These are phyloP conservation scores for Amiota mariae DNA, from an alignment of 2,888 invertebrate species.

Conservation along the genomic window DNA sequence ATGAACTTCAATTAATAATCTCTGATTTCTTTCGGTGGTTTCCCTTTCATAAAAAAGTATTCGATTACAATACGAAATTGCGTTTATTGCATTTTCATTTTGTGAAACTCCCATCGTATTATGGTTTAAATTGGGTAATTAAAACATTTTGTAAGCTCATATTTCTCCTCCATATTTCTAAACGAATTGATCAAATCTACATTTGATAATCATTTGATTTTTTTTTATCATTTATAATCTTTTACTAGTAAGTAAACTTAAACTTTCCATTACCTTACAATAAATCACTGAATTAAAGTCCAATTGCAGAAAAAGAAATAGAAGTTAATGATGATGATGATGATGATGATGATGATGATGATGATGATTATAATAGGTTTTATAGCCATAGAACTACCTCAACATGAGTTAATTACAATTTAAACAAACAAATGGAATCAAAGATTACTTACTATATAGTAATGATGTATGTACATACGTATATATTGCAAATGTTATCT, in stretches of 20 bases:
- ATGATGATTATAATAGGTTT: not conserved
- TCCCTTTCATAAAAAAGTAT: too few species aligned
- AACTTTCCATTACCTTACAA: not conserved
- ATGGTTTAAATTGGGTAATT: too few species aligned
- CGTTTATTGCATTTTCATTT: too few species aligned
- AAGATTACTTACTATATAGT: not conserved
- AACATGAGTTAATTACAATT: slow-evolving; percentile 47
- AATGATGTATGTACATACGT: slow-evolving; percentile 8
- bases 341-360: not conserved
- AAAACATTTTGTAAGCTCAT: too few species aligned
- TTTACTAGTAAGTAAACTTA: not conserved
- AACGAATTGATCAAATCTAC: too few species aligned
- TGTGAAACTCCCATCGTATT: too few species aligned
- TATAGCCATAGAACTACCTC: slow-evolving; percentile 45
- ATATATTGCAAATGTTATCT: slow-evolving; percentile 37
- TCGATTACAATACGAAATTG: too few species aligned
- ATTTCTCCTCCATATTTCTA: too few species aligned
- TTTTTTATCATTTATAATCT: too few species aligned
- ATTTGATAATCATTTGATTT: too few species aligned
- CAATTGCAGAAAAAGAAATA: not conserved
- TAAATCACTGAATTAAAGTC: not conserved
- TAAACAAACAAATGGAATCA: not conserved
- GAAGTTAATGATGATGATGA: not conserved
- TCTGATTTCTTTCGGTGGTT: too few species aligned
- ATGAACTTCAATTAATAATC: too few species aligned